Base-by-base conservation (phyloP, 2,113 vertebrate genomes). In the Diphyllodes magnificus region DNA sequence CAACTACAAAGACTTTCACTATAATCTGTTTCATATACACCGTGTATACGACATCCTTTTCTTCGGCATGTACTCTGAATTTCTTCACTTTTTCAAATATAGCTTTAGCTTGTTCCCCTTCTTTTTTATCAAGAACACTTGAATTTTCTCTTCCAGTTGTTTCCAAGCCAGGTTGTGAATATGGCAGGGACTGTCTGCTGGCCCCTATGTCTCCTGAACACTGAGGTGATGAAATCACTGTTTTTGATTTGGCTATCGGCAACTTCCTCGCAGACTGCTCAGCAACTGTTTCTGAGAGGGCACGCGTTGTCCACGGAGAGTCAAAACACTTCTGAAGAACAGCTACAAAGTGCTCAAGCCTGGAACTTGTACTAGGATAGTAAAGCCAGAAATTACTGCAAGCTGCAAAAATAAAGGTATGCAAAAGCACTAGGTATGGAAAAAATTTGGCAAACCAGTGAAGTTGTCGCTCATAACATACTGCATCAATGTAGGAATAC, bases 371-470 rank as follows among this genome's bases (percentile, higher is more conserved):
- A 70, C 98, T 98, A 72, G 98, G 98, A 88, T 99, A 99, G 93
- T 98, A 98, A 70, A 99, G 98, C 98, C 98, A 99, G 71, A 98
- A 98, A 96, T 98, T 98, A 95, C 98, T 98, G 95, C 98, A 98
- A 91, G 98, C 98, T 50, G 98, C 97, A 84, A 98, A 98, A 95
- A 98, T 97, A 57, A 98, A 98, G 3, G 98, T 98, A 94, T 98
- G 98, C 95, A 98, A 84, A 94, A 99, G 98, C 94, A 99, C 98
- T 93, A 99, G 95, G 82, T 98, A 99, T 21, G 98, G 98, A 59
- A 99, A 98, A 93, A 98, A 98, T 97, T 98, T 99, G 65, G 98
- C 98, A 94, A 98, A 98, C 98, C 98, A 98, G 54, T 98, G 98
- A 88, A 99, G 98, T 61, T 98, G 95, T 66, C 98, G 98, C 86